phyloP scores from a whole-genome alignment of 23 tunicate genomes.

The Halocynthia roretzi region DNA sequence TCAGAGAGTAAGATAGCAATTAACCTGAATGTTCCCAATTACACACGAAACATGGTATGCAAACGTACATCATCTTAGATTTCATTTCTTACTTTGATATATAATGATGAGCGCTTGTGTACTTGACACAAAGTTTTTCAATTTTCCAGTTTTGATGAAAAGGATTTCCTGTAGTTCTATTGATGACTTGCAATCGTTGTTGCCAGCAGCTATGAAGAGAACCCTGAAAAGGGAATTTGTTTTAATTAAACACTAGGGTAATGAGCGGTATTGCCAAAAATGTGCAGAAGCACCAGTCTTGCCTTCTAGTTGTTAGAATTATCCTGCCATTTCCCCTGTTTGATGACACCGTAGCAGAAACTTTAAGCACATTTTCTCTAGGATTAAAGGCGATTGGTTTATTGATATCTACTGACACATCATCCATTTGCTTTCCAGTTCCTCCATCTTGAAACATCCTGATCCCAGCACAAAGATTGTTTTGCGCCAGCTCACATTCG shows the following conservation, averaged over 20 bases:
- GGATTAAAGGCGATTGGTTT: constrained; percentile 1
- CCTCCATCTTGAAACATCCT: constrained; percentile 3
- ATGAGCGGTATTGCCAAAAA: not conserved
- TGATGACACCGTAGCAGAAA: constrained; percentile 49
- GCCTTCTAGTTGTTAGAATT: constrained; percentile 64
- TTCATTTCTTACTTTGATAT: constrained; percentile 29
- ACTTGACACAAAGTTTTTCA: constrained; percentile 37
- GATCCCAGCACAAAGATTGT: not conserved
- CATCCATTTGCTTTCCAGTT: not conserved
- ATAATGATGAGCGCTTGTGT: constrained; percentile 26
- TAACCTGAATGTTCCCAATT: too few species aligned
- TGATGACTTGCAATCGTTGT: constrained; percentile 41
- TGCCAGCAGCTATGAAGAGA: constrained; percentile 49
- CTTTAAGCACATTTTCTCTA: constrained; percentile 44
- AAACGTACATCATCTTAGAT: too few species aligned
- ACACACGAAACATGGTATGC: too few species aligned
- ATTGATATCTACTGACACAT: not conserved
- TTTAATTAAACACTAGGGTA: not conserved
- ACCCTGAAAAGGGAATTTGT: constrained; percentile 15
- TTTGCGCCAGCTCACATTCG: constrained; percentile 47
- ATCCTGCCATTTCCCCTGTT: constrained; percentile 67
- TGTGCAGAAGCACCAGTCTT: constrained; percentile 1
- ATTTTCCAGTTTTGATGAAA: constrained; percentile 41
- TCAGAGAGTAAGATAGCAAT: too few species aligned
- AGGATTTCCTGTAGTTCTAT: constrained; percentile 31